phyloP scores from a whole-genome alignment of 2,113 vertebrate species.

The Gallinago paraguaiae region DNA sequence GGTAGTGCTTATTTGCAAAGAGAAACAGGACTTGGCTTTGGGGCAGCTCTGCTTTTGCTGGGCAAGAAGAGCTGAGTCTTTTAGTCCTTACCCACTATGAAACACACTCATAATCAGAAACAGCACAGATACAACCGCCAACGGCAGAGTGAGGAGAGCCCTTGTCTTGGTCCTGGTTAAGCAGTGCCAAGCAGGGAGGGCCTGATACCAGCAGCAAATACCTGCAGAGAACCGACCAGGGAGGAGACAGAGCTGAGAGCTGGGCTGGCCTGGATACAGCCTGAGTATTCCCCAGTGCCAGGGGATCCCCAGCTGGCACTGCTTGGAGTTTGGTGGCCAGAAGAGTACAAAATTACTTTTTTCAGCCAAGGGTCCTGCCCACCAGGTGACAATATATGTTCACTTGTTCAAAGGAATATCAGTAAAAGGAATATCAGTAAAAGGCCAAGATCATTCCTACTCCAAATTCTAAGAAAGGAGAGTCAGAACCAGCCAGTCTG shows the following conservation, averaged over 20 bases:
- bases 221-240: rapidly evolving
- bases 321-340: not conserved
- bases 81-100: not conserved
- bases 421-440: not conserved
- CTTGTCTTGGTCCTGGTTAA: not conserved
- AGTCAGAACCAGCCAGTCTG: not conserved
- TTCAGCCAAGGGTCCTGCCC: not conserved
- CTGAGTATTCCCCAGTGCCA: not conserved
- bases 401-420: not conserved
- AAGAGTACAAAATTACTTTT: not conserved
- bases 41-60: not conserved
- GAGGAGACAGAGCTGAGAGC: not conserved
- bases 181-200: not conserved
- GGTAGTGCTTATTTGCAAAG: not conserved
- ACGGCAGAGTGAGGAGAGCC: not conserved
- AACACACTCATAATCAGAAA: not conserved
- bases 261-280: not conserved
- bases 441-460: not conserved
- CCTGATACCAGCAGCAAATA: not conserved
- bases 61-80: not conserved
- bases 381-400: not conserved
- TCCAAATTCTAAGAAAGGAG: not conserved
- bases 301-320: not conserved
- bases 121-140: not conserved
- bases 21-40: not conserved